Conservation (phyloP, 2,113 vertebrate genomes). For the Rutilus rutilus region DNA sequence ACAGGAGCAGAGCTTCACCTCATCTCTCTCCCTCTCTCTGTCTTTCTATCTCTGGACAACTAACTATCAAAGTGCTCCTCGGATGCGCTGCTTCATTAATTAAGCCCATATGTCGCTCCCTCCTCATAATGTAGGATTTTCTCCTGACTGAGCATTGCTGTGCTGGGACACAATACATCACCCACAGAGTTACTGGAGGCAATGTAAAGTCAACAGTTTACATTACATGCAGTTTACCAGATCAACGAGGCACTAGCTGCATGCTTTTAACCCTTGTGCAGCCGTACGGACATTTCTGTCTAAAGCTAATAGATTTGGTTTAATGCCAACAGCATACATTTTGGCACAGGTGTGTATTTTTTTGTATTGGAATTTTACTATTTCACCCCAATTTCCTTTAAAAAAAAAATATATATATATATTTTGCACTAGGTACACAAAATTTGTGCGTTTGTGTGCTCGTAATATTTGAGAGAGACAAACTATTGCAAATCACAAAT, state of each 20-base stretch:
- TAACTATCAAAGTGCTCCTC: conserved; percentile 42
- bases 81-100: conserved; percentile 49
- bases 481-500: no score
- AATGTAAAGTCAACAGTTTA: conserved; percentile 5
- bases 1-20: conserved; percentile 31
- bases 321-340: no score
- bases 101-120: conserved; percentile 52
- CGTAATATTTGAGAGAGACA: no score
- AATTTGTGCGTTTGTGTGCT: no score
- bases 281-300: no score
- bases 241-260: not conserved
- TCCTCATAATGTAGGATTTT: conserved; percentile 33
- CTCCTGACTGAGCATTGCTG: conserved; percentile 43
- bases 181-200: conserved; percentile 4
- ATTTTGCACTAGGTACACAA: no score
- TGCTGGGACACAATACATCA: not conserved
- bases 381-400: no score
- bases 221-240: not conserved
- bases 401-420: no score
- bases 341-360: no score
- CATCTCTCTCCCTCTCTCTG: not conserved
- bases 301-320: no score
- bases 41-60: conserved; percentile 6
- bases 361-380: no score
- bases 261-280: not conserved